Conservation (phyloP, 1,140 invertebrate species). For the Lordiphosa stackelbergi region DNA sequence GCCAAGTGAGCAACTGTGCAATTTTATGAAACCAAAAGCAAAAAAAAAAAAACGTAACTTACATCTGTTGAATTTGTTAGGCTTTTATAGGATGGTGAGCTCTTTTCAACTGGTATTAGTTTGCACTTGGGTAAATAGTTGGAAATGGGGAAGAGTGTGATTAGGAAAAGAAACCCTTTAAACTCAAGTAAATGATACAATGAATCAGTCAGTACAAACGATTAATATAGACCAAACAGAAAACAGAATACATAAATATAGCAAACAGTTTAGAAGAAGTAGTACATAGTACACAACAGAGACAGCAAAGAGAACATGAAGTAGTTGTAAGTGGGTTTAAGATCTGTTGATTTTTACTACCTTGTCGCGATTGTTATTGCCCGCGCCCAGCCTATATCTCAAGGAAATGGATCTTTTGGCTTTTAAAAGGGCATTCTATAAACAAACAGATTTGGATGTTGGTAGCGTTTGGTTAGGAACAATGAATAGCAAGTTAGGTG, state of each 20-base stretch:
- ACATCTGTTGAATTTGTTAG: slow-evolving; percentile 68
- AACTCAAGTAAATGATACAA: too few relatives aligned
- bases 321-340: slow-evolving; percentile 21
- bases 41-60: slow-evolving; percentile 45
- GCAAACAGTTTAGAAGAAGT: slow-evolving; percentile 11
- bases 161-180: background rate
- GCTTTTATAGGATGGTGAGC: slow-evolving; percentile 70
- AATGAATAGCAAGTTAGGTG: slow-evolving; percentile 27
- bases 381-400: slow-evolving; percentile 75
- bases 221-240: background rate
- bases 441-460: slow-evolving; percentile 57
- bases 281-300: slow-evolving; percentile 12
- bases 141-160: slow-evolving; percentile 5
- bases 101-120: slow-evolving; percentile 66
- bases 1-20: slow-evolving; percentile 11
- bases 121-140: slow-evolving; percentile 51
- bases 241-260: slow-evolving; percentile 26
- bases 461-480: slow-evolving; percentile 37
- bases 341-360: slow-evolving; percentile 64
- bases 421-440: slow-evolving; percentile 76
- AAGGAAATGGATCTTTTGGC: slow-evolving; percentile 77
- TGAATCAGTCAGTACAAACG: too few relatives aligned
- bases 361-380: slow-evolving; percentile 73
- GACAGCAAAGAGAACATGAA: slow-evolving; percentile 21
- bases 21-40: slow-evolving; percentile 28